Evolutionary conservation across 2,113 vertebrate genomes (phyloP).

Genomic region (Brachypodius melanocephalos): DNA sequence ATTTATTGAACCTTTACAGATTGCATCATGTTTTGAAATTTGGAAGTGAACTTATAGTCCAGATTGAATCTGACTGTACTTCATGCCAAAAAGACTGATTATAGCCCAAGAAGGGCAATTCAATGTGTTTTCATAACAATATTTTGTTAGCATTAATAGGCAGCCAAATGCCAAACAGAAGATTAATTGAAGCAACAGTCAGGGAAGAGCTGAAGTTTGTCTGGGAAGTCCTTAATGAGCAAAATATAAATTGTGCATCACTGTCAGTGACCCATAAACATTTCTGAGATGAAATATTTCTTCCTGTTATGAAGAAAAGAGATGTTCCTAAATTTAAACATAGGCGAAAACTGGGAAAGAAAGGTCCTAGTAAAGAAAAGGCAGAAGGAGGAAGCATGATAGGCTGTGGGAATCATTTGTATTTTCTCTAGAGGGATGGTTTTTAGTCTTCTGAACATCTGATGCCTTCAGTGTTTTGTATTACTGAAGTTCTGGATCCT

Average conservation of each 20-base stretch:
- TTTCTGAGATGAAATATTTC: background rate
- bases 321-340: background rate
- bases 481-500: background rate
- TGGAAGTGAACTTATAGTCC: background rate
- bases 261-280: background rate
- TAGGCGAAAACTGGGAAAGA: background rate
- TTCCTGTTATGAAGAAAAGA: background rate
- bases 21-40: background rate
- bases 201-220: background rate
- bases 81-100: background rate
- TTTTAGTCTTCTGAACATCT: background rate
- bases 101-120: background rate
- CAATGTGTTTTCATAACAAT: background rate
- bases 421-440: background rate
- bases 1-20: background rate
- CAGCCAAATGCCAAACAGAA: constrained; percentile 18
- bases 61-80: background rate
- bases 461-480: background rate
- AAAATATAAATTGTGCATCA: background rate
- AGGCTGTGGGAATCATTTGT: background rate
- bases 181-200: constrained; percentile 6
- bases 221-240: background rate
- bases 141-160: background rate
- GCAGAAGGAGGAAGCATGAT: background rate
- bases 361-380: background rate